A percentile compares a stretch with the other conserved stretches of the same genome.
Conservation (phyloP, 1,140 invertebrate species). For the Drosophila subpulchrella region DNA sequence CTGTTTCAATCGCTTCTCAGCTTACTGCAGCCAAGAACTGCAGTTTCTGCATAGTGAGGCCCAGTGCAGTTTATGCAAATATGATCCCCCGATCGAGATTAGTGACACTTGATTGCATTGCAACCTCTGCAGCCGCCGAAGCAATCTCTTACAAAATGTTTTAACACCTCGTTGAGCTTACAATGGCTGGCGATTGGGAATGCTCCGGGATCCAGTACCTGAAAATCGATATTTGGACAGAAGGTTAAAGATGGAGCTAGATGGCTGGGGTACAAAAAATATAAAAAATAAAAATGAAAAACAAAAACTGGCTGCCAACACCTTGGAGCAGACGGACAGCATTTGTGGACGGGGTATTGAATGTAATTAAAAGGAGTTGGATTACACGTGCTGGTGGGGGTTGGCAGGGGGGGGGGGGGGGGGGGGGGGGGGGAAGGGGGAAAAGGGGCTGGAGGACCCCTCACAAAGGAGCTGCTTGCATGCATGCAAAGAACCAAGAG, state of each 20-base stretch:
- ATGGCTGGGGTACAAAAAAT: neutral
- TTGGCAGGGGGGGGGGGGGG: neutral
- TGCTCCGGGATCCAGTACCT: slow-evolving; percentile 22
- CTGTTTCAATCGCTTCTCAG: slow-evolving; percentile 1
- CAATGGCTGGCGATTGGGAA: slow-evolving; percentile 28
- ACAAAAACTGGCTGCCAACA: slow-evolving; percentile 49
- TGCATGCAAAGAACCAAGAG: slow-evolving; percentile 42
- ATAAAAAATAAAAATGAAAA: slow-evolving; percentile 1
- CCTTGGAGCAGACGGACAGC: slow-evolving; percentile 29
- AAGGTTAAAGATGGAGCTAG: slow-evolving; percentile 41
- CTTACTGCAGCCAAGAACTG: slow-evolving; percentile 17
- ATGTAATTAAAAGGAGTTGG: slow-evolving; percentile 83
- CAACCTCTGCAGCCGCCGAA: neutral
- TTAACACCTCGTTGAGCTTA: slow-evolving; percentile 73
- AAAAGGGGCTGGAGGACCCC: slow-evolving; percentile 1
- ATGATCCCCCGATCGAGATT: slow-evolving; percentile 62
- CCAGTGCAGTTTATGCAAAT: slow-evolving; percentile 46
- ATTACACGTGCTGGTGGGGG: slow-evolving; percentile 64
- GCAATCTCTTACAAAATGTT: slow-evolving; percentile 63
- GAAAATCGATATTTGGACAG: slow-evolving; percentile 78
- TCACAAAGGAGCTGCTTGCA: slow-evolving; percentile 46
- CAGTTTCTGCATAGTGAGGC: slow-evolving; percentile 10
- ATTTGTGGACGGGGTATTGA: slow-evolving; percentile 50
- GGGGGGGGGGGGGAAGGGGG: too few relatives aligned
- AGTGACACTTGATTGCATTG: slow-evolving; percentile 65